These are phyloP conservation scores for Chromoteleia sp. DNA, from an alignment of 2,888 invertebrate genomes.

Conservation along the genomic window DNA sequence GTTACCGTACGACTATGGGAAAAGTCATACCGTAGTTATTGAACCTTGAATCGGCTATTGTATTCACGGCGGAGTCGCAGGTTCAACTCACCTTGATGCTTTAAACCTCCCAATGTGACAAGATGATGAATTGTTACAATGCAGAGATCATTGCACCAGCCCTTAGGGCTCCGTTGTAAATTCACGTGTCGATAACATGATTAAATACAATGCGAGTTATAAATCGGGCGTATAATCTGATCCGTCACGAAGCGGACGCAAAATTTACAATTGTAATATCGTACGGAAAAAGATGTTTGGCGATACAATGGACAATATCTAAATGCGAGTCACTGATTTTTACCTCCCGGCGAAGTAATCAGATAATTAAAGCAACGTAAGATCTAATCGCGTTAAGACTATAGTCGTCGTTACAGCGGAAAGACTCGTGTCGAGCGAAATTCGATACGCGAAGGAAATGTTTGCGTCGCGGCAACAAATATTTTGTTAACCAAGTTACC, in stretches of 20 bases:
- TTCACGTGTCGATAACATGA: slow-evolving; percentile 71
- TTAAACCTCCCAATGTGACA: slow-evolving; percentile 83
- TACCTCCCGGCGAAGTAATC: slow-evolving; percentile 9
- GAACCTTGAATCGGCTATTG: slow-evolving; percentile 80
- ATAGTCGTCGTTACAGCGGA: no score
- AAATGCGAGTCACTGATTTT: slow-evolving; percentile 27
- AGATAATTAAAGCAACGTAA: slow-evolving; percentile 19
- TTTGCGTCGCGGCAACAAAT: no score
- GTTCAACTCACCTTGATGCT: slow-evolving; percentile 79
- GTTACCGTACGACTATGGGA: slow-evolving; percentile 73
- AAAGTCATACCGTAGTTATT: slow-evolving; percentile 78
- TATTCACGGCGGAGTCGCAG: slow-evolving; percentile 78
- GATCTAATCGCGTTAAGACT: no score
- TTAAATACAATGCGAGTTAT: slow-evolving; percentile 48
- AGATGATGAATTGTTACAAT: slow-evolving; percentile 82
- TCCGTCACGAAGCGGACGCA: slow-evolving; percentile 36
- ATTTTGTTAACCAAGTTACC: no score
- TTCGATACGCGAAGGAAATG: no score
- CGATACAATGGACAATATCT: slow-evolving; percentile 40
- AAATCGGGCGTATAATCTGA: slow-evolving; percentile 44
- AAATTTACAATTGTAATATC: slow-evolving; percentile 49
- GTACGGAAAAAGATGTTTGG: slow-evolving; percentile 45
- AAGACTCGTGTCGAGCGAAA: no score
- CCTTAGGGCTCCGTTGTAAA: slow-evolving; percentile 75
- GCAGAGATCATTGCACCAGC: slow-evolving; percentile 73